Base-by-base conservation (phyloP, 2,113 vertebrate species). In the Tachuris rubrigastra region DNA sequence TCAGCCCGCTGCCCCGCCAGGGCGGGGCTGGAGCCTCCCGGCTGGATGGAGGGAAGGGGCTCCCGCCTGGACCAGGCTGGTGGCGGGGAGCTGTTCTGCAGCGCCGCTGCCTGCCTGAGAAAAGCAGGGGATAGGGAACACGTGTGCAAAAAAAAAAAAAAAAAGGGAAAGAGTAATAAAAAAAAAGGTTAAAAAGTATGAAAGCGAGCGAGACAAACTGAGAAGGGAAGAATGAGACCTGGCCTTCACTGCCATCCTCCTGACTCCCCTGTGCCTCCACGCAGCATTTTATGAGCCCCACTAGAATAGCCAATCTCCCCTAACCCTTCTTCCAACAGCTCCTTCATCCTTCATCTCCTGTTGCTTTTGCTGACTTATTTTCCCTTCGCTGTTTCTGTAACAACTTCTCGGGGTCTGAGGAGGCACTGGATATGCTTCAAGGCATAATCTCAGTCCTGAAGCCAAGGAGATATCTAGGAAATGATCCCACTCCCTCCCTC, bases 61-160 rank as follows among this genome's bases (percentile, higher is more conserved):
- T 73, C 12, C 13, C 30, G 10, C 4, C 19, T 6, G 25, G 2
- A 23, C 4, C 4, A 1, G 39, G 35, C 8, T 62, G 3, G 14
- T 6, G 37, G 18, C 8, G 8, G 3, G 30, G 12, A 7, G 7
- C 10, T 12, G 5, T 24, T 41, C 77, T 58, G 87, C 47, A 75
- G 52, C 41, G 47, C 39, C 16, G 8, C 46, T 35, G 53, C 42
- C 47, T 19, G 35, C 9, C 46, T 39, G 23, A 44, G 56, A 58
- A 73, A 59, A 14, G 47, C 46, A 33, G 15, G 35, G 15, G 20
- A 65, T 1, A 14, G 0, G 6, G 14, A 35, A 35, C 42, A 22
- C 0, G 2, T 11, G 72, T 27, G 65, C 8, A 27, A 21, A n/a
- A 21, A 30, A 1, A 42, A 8, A 5, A 9, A 15, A 22, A 23